Evolutionary conservation across 2,797 vertebrate genomes (phyloP), one percentile per base, ranked within the genome.

Genomic region (Trachops cirrhosus): DNA sequence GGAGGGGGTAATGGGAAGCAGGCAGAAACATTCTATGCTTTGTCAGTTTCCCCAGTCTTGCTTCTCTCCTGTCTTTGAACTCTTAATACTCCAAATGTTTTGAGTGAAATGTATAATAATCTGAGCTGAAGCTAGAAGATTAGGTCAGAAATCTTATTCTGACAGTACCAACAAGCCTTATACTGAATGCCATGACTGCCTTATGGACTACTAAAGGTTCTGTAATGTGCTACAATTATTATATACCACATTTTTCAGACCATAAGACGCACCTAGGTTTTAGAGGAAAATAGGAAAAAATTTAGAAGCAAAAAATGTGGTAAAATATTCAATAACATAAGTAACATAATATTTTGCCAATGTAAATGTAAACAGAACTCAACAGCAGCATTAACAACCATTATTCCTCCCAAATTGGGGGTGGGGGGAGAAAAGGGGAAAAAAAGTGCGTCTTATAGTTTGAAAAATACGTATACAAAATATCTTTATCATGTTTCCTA

Each of bases 61-160:
- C 34, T 97, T 92, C 22, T 87, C 41, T 93, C 29, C 26, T 57
- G 37, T 50, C 64, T 96, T 93, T 34, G 67, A 96, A 92, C 34
- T 71, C 57, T 77, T 70, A 88, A 29, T 14, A 91, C 22, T 91
- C 48, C 39, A 71, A 74, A 89, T 57, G 54, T 62, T 79, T 29
- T 24, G 24, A 79, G 44, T 48, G 26, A 79, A 37, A n/a, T 96
- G 12, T 21, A 62, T 48, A 77, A 95, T 64, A 79, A 93, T 75
- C 50, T 67, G 75, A 94, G 41, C 70, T 80, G 91, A 94, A 86
- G 67, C 37, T 50, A 71, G 54, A 39, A 84, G 29, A 64, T 68
- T 62, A 80, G 14, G 21, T 78, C 80, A 84, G 67, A 85, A 92
- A 44, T 70, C 48, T 39, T 92, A 9, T 48, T 84, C 54, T 86